A percentile compares a stretch with the other conserved stretches of the same genome.
phyloP scores from a whole-genome alignment of 2,113 vertebrate genomes.

The Lampris incognitus region DNA sequence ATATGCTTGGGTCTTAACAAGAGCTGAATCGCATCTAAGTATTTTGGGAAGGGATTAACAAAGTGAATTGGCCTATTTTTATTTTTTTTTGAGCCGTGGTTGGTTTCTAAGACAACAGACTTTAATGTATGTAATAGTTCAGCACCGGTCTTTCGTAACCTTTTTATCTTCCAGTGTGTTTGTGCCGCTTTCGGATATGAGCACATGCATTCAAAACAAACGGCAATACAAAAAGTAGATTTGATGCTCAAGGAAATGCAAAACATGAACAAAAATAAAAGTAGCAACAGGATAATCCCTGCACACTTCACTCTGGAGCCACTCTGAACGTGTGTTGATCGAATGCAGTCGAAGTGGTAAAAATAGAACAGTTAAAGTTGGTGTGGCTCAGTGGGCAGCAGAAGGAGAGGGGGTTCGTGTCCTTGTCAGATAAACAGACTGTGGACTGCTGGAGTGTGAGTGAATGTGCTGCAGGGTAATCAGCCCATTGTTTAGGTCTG shows the following conservation, averaged over 20 bases:
- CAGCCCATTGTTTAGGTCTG: constrained; percentile 43
- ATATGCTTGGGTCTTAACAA: not conserved
- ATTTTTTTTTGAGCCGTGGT: no score
- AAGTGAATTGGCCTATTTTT: no score
- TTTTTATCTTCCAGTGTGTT: not conserved
- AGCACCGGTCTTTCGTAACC: not conserved
- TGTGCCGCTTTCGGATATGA: no score
- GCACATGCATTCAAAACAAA: no score
- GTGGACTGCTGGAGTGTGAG: not conserved
- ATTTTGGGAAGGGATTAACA: not conserved
- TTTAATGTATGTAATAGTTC: not conserved
- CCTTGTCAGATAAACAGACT: constrained; percentile 28
- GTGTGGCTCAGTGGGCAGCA: not conserved
- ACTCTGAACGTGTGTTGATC: no score
- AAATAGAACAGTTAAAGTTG: not conserved
- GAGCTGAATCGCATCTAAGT: not conserved
- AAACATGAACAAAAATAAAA: no score
- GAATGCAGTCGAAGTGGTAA: no score
- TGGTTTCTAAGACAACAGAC: no score
- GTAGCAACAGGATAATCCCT: no score
- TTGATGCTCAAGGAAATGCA: no score
- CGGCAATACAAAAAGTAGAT: no score
- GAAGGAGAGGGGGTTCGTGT: constrained; percentile 38
- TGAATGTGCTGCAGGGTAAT: constrained; percentile 9
- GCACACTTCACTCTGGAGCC: no score